Percentiles rank a stretch among this genome's conserved stretches.
Conservation (phyloP, 2,888 invertebrate species). For the Scaptomyza flava region DNA sequence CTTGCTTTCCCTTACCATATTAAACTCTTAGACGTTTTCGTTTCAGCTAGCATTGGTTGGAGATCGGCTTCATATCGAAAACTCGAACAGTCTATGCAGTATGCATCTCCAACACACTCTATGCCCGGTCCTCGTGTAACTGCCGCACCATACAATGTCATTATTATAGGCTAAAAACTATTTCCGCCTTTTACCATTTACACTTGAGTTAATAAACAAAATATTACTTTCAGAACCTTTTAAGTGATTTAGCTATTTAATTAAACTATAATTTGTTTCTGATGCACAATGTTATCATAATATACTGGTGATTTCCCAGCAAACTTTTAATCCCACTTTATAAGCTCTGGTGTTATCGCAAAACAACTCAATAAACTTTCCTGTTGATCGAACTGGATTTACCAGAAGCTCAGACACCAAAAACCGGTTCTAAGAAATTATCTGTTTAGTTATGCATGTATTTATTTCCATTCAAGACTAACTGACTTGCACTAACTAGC, state of each 20-base stretch:
- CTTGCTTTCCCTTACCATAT: too few relatives aligned
- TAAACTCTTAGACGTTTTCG: not conserved
- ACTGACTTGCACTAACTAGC: constrained; percentile 8
- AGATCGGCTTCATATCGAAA: constrained; percentile 62
- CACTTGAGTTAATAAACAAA: not conserved
- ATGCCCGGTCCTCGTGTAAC: constrained; percentile 82
- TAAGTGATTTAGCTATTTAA: too few relatives aligned
- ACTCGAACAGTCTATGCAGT: constrained; percentile 82
- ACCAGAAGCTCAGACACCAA: constrained; percentile 39
- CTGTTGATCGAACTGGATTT: constrained; percentile 62
- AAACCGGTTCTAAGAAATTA: constrained; percentile 61
- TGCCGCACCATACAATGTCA: constrained; percentile 77
- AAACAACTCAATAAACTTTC: constrained; percentile 13
- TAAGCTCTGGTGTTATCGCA: constrained; percentile 18
- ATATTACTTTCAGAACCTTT: too few relatives aligned
- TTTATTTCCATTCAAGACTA: not conserved
- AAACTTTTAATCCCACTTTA: not conserved
- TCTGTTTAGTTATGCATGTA: constrained; percentile 11
- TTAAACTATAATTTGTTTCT: not conserved
- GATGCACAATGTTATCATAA: not conserved
- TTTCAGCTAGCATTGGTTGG: constrained; percentile 80
- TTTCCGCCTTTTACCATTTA: not conserved
- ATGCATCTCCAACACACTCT: constrained; percentile 79
- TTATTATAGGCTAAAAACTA: constrained; percentile 80
- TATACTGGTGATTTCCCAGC: constrained; percentile 16